These are phyloP conservation scores for Mythimna albipuncta DNA, from an alignment of 2,888 invertebrate genomes.

Conservation along the genomic window DNA sequence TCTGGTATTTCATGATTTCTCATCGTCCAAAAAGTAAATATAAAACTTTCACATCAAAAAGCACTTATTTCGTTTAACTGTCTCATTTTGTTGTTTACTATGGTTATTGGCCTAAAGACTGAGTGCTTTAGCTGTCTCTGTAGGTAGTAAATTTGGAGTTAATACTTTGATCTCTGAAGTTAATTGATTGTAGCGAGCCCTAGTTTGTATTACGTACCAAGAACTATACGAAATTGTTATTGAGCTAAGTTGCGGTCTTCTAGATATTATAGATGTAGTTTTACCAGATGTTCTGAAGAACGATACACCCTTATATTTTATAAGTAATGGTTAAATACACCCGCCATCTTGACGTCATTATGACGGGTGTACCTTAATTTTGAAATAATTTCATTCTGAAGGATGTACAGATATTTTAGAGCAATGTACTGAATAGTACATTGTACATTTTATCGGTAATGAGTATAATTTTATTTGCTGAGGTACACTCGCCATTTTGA, in stretches of 20 bases:
- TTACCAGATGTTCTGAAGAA: not conserved
- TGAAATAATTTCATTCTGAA: no score
- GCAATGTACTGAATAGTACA: no score
- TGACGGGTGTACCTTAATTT: no score
- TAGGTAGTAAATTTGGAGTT: not conserved
- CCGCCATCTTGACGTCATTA: no score
- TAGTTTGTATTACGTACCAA: not conserved
- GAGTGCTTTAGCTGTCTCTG: conserved; percentile 6
- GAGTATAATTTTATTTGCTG: no score
- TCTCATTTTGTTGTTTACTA: conserved; percentile 17
- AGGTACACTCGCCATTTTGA: no score
- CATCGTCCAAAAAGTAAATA: not conserved
- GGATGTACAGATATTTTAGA: no score
- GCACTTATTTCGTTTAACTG: conserved; percentile 1
- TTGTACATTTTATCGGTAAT: no score
- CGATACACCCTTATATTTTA: not conserved
- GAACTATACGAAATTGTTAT: not conserved
- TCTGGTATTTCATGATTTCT: not conserved
- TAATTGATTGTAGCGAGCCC: conserved; percentile 6
- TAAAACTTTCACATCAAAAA: conserved; percentile 3
- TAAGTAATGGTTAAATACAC: no score
- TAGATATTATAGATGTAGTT: not conserved
- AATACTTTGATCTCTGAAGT: not conserved
- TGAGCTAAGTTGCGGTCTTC: not conserved
- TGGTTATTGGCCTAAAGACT: not conserved